Conservation (phyloP, 2,113 vertebrate species). For the Panurus biarmicus region DNA sequence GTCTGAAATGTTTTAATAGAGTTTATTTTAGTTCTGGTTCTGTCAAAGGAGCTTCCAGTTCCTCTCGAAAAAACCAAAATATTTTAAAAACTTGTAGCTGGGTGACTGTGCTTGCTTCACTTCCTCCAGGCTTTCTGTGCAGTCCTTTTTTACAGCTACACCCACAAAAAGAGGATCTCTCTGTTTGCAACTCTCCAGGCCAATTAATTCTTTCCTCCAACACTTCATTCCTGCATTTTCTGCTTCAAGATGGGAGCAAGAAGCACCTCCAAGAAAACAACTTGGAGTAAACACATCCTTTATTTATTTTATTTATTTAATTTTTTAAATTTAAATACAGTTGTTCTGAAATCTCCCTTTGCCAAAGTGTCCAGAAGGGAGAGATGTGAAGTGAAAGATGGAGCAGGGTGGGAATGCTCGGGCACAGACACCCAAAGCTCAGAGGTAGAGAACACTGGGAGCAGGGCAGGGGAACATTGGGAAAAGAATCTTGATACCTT, state of each 20-base stretch:
- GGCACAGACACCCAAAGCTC: background rate
- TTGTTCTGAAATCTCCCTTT: background rate
- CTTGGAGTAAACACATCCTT: background rate
- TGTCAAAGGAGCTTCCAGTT: conserved; percentile 44
- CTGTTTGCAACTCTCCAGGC: background rate
- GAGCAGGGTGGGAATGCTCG: background rate
- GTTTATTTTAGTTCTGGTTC: background rate
- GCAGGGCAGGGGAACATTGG: background rate
- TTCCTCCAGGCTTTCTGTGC: conserved; percentile 37
- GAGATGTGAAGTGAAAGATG: background rate
- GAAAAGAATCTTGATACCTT: background rate
- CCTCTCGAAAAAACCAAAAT: background rate
- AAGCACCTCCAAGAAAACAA: background rate
- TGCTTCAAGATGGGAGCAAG: background rate
- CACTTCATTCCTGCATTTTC: background rate
- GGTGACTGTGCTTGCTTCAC: conserved; percentile 39
- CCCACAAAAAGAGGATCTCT: conserved; percentile 37
- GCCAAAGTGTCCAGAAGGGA: background rate
- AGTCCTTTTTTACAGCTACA: conserved; percentile 7
- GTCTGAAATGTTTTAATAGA: background rate
- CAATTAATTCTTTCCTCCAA: background rate
- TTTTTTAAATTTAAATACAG: background rate
- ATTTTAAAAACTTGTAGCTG: background rate
- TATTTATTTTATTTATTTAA: too few species aligned
- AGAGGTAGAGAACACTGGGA: background rate